Base-by-base conservation (phyloP, 2,888 invertebrate species). In the Scrobipalpa costella region DNA sequence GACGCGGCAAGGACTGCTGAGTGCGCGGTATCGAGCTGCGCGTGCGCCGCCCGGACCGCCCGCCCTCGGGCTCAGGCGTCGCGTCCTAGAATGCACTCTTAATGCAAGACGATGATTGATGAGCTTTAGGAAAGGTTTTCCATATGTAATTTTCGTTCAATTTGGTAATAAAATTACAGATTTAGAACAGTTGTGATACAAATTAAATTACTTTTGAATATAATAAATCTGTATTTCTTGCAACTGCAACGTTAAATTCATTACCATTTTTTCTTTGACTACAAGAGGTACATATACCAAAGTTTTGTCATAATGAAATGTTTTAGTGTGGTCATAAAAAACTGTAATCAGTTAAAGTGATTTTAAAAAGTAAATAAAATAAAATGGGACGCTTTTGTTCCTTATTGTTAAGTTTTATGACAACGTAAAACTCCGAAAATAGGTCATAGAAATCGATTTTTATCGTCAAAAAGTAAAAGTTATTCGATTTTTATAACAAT, bases 1-100 rank as follows among this genome's bases (percentile, higher is more conserved):
- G 67, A 75, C 80, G 75, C 80, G 78, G 64, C 67, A 72, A 71
- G 73, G 73, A 85, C 85, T 86, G 61, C 36, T 27, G 62, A 57
- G 63, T 66, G 57, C 60, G 58, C 55, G 61, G 19, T 64, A n/a
- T 7, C 6, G 64, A 65, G 69, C 27, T 69, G 72, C 69, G 66
- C 67, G 69, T 69, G 71, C 72, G 66, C 66, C 65, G 63, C 60
- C 63, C 47, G 6, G 33, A 8, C 55, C 33, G 33, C 27, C 55
- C 55, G 55, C 52, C 52, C 27, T 19, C 17, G 17, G 15, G 13
- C 38, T 38, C 2, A 38, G 13, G 38, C 38, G 8, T 38, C 38
- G 38, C 13, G 11, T 38, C 27, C 27, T 27, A 27, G 27, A 27
- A 27, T 27, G 27, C 27, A 27, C 27, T 27, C 27, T 27, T 27